phyloP scores from a whole-genome alignment of 2,888 invertebrate genomes.

The Coenonympha arcania region DNA sequence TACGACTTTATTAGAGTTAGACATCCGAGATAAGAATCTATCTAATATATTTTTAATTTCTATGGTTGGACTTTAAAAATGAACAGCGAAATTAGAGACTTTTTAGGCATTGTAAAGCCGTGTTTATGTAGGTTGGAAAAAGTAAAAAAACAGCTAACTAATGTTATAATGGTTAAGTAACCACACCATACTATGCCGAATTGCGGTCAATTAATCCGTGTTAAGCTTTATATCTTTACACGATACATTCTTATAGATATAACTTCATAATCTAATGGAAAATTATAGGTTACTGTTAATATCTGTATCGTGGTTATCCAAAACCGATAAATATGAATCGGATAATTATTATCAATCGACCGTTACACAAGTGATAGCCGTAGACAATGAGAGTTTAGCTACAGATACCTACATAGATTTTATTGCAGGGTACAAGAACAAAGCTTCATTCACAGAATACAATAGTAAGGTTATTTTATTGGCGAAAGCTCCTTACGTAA shows the following conservation, averaged over 20 bases:
- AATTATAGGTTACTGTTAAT: not conserved
- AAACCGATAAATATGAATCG: slow-evolving; percentile 21
- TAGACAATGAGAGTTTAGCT: slow-evolving; percentile 29
- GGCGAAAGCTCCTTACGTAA: slow-evolving; percentile 63
- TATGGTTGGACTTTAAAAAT: not conserved
- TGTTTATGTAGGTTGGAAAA: not conserved
- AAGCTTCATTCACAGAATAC: slow-evolving; percentile 57
- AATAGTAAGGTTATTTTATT: slow-evolving; percentile 66
- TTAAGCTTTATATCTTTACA: slow-evolving; percentile 6
- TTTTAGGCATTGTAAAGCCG: not conserved
- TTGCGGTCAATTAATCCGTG: slow-evolving; percentile 1
- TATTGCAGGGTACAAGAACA: slow-evolving; percentile 40
- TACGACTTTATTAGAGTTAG: not conserved
- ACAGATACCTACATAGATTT: slow-evolving; percentile 29
- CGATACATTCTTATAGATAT: slow-evolving; percentile 7
- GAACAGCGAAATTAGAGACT: slow-evolving; percentile 1
- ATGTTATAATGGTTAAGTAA: not conserved
- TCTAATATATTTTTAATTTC: too few species aligned
- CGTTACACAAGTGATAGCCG: slow-evolving; percentile 25
- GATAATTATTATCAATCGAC: slow-evolving; percentile 25
- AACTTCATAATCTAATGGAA: slow-evolving; percentile 10
- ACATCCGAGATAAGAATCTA: too few species aligned
- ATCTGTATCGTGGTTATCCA: slow-evolving; percentile 1
- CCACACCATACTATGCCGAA: not conserved
- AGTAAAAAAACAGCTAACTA: not conserved